These are phyloP conservation scores for Charadrius vociferus DNA, from an alignment of 2,113 vertebrate species.

Conservation along the genomic window DNA sequence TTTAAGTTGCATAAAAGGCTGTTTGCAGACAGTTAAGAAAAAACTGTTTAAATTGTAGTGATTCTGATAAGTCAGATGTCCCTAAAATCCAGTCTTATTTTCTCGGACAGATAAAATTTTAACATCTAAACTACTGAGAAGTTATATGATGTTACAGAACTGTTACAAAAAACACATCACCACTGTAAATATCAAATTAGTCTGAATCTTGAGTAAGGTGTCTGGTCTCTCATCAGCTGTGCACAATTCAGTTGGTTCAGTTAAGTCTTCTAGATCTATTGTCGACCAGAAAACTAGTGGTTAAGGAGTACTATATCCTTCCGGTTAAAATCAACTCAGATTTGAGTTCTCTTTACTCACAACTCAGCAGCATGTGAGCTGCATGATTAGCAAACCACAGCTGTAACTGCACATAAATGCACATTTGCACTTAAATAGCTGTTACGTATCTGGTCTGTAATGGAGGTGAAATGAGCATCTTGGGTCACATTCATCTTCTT, in stretches of 20 bases:
- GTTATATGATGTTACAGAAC: not conserved
- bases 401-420: not conserved
- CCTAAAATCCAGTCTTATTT: not conserved
- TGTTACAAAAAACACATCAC: accelerated
- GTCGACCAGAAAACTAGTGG: not conserved
- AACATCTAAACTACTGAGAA: not conserved
- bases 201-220: not conserved
- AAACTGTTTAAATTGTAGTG: not conserved
- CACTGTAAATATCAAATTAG: not conserved
- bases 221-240: not conserved
- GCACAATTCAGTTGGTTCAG: not conserved
- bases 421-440: not conserved
- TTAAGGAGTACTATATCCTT: not conserved
- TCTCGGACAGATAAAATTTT: not conserved
- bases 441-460: not conserved
- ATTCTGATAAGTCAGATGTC: not conserved
- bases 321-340: not conserved
- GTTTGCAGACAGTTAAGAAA: not conserved
- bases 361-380: not conserved
- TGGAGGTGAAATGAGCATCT: not conserved
- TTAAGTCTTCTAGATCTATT: not conserved
- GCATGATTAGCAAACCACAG: not conserved
- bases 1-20: not conserved
- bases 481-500: not conserved
- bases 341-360: not conserved